These are phyloP conservation scores for Trididemnum clinides DNA, from an alignment of 23 tunicate species.

Conservation along the genomic window DNA sequence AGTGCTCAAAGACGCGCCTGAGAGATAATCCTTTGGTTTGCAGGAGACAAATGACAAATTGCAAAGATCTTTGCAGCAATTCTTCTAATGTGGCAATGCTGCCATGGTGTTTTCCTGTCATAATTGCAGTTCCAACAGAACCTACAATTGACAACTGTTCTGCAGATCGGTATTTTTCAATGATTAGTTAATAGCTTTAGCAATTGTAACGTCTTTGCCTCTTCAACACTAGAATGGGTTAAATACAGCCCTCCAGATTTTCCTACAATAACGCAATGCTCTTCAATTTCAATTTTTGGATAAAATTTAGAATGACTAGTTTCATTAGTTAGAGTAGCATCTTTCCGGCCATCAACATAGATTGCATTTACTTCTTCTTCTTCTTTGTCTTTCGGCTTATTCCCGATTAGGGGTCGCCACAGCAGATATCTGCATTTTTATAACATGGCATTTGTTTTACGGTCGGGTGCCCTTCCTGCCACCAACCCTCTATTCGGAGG, in stretches of 20 bases:
- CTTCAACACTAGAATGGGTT: slow-evolving; percentile 6
- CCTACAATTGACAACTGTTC: background rate
- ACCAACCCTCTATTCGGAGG: too few species aligned
- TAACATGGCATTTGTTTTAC: too few species aligned
- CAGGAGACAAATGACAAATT: slow-evolving; percentile 28
- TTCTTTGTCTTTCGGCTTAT: too few species aligned
- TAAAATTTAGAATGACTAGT: background rate
- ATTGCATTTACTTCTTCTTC: too few species aligned
- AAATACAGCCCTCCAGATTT: slow-evolving; percentile 29
- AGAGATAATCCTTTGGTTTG: slow-evolving; percentile 20
- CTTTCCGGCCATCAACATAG: slow-evolving; percentile 41
- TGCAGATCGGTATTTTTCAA: slow-evolving; percentile 10
- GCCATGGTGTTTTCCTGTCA: slow-evolving; percentile 36
- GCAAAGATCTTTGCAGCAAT: slow-evolving; percentile 39
- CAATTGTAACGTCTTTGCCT: slow-evolving; percentile 30
- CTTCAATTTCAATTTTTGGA: slow-evolving; percentile 5
- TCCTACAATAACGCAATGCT: slow-evolving; percentile 24
- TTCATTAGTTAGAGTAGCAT: slow-evolving; percentile 19
- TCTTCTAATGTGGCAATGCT: slow-evolving; percentile 16
- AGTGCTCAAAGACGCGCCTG: slow-evolving; percentile 16
- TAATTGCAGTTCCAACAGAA: slow-evolving; percentile 33
- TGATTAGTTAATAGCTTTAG: slow-evolving; percentile 3
- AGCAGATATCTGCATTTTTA: too few species aligned
- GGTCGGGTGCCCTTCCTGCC: too few species aligned
- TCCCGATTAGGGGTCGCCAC: too few species aligned